Evolutionary conservation across 2,113 vertebrate genomes (phyloP).

Genomic region (Arothron firmamentum): DNA sequence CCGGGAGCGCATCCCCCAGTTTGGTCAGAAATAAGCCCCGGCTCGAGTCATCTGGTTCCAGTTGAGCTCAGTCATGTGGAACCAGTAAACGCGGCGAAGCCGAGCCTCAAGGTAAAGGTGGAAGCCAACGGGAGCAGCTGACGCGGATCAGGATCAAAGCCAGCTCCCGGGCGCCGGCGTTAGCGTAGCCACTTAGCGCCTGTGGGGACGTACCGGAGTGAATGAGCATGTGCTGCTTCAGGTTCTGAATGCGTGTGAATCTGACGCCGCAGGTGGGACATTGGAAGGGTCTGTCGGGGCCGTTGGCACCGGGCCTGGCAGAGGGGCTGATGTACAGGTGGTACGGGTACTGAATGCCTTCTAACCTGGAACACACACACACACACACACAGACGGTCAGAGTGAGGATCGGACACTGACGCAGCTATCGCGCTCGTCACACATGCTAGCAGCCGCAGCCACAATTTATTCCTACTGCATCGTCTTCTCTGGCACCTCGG

Average conservation of each 20-base stretch:
- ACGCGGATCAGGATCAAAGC: too few relatives aligned
- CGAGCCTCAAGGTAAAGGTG: too few relatives aligned
- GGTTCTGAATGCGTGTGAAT: slow-evolving; percentile 98
- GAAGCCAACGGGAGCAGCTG: too few relatives aligned
- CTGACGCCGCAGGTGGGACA: slow-evolving; percentile 96
- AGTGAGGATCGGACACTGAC: not conserved
- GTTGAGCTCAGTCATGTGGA: too few relatives aligned
- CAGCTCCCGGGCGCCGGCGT: too few relatives aligned
- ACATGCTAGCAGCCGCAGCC: not conserved
- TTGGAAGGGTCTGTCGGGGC: slow-evolving; percentile 93
- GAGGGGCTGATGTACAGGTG: slow-evolving; percentile 97
- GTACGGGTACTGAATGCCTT: slow-evolving; percentile 95
- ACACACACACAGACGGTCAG: not conserved
- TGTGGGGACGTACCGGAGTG: slow-evolving; percentile 91
- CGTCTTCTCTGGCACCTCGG: slow-evolving; percentile 6
- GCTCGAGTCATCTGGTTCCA: too few relatives aligned
- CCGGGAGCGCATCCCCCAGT: too few relatives aligned
- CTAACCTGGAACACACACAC: slow-evolving; percentile 77
- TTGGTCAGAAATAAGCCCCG: too few relatives aligned
- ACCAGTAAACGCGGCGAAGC: too few relatives aligned
- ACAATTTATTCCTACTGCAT: not conserved
- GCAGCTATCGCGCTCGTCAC: not conserved
- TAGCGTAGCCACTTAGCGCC: too few relatives aligned
- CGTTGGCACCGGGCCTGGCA: slow-evolving; percentile 89
- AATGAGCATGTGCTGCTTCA: slow-evolving; percentile 99